These are phyloP conservation scores for Alethe diademata DNA, from an alignment of 2,113 vertebrate genomes.

Conservation along the genomic window DNA sequence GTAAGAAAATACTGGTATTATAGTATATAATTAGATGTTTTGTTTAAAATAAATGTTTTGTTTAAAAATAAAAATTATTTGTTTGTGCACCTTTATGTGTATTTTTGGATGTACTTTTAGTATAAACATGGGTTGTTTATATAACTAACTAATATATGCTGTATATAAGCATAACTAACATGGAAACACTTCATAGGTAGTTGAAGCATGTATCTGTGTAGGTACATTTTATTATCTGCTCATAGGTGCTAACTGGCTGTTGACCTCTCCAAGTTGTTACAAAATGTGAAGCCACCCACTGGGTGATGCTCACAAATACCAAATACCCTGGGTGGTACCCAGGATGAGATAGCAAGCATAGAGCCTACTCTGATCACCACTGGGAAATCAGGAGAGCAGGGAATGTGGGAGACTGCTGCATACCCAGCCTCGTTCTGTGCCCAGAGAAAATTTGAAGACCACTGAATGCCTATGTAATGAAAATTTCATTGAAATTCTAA, in stretches of 20 bases:
- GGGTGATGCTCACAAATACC: background rate
- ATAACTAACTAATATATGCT: background rate
- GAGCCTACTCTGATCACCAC: background rate
- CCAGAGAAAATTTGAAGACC: background rate
- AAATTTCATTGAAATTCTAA: background rate
- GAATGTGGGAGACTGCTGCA: background rate
- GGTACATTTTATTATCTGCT: background rate
- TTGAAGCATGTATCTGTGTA: background rate
- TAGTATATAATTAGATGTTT: background rate
- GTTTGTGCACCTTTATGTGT: too few species aligned
- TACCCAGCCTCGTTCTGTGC: fast-evolving
- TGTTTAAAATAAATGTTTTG: background rate
- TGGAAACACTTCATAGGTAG: background rate
- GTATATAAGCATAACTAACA: background rate
- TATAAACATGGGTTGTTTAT: background rate
- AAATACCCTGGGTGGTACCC: background rate
- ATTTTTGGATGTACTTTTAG: background rate
- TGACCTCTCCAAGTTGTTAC: background rate
- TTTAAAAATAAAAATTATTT: background rate
- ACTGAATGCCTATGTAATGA: background rate
- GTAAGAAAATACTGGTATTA: background rate
- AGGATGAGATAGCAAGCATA: background rate
- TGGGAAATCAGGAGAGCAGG: background rate
- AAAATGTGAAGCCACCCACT: background rate
- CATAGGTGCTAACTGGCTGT: background rate